phyloP scores from a whole-genome alignment of 2,797 vertebrate species.

The Pangasius macronema region DNA sequence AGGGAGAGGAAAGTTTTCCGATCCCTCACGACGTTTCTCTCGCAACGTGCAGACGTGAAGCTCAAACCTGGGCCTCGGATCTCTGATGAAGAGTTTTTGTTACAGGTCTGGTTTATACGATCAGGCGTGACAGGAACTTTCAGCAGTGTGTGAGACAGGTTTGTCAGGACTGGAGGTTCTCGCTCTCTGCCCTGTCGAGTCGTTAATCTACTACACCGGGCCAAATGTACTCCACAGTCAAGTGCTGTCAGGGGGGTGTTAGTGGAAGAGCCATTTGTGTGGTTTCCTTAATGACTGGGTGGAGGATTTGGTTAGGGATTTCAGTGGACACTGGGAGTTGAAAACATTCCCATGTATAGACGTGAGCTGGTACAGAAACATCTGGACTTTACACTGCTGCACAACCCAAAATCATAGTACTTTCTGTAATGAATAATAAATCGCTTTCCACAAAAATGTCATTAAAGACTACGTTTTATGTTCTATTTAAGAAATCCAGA shows the following conservation, averaged over 20 bases:
- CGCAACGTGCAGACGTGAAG: neutral
- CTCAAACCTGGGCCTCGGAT: no score
- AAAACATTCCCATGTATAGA: constrained; percentile 9
- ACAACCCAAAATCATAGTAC: neutral
- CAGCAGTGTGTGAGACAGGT: constrained; percentile 17
- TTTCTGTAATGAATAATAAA: neutral
- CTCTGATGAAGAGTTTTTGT: neutral
- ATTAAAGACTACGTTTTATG: neutral
- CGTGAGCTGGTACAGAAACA: constrained; percentile 10
- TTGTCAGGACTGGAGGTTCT: neutral
- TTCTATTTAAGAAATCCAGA: neutral
- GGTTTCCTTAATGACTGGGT: constrained; percentile 31
- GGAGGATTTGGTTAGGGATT: constrained; percentile 3
- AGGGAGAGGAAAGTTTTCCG: neutral
- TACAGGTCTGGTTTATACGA: neutral
- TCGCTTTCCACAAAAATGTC: neutral
- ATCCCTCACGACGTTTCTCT: neutral
- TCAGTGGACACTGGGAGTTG: neutral
- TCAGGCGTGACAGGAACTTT: neutral
- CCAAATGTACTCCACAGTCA: constrained; percentile 59
- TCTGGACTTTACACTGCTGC: neutral
- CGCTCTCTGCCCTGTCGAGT: constrained; percentile 40
- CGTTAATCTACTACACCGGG: constrained; percentile 50
- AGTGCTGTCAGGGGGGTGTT: neutral
- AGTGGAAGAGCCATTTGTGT: constrained; percentile 27